Conservation (phyloP, 2,797 vertebrate species). For the Enteromius unitaeniatus region DNA sequence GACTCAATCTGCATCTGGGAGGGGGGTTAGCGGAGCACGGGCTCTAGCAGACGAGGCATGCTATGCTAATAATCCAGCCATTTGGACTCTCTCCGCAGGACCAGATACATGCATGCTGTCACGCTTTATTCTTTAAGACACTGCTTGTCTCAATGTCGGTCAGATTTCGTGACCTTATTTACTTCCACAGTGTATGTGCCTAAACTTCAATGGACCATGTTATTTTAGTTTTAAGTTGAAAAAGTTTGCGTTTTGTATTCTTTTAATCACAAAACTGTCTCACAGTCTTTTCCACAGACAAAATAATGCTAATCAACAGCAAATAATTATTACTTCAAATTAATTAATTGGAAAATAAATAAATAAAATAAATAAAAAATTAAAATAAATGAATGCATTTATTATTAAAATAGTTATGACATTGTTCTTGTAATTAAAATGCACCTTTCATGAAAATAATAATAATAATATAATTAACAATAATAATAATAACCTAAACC, state of each 20-base stretch:
- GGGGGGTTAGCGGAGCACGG: conserved; percentile 25
- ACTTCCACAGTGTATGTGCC: background rate
- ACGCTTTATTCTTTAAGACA: conserved; percentile 24
- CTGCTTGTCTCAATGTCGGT: conserved; percentile 13
- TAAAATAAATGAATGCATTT: background rate
- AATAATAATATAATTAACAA: too few species aligned
- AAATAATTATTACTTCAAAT: background rate
- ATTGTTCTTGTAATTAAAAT: too few species aligned
- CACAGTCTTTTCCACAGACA: background rate
- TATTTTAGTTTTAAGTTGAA: background rate
- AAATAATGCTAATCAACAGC: background rate
- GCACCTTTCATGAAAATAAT: too few species aligned
- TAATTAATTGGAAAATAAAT: background rate
- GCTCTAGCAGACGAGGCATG: conserved; percentile 62
- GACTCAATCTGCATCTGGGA: conserved; percentile 71
- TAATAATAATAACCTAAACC: too few species aligned
- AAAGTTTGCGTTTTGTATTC: background rate
- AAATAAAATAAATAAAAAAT: too few species aligned
- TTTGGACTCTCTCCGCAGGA: conserved; percentile 55
- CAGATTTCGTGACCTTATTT: conserved; percentile 12
- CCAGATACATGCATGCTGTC: conserved; percentile 32
- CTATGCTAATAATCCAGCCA: conserved; percentile 65
- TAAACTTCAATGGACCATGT: too few species aligned
- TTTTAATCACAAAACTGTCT: background rate
- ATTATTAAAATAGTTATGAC: background rate